Evolutionary conservation across 1,140 invertebrate genomes (phyloP).

Genomic region (silkworm (Bombyx mori)): ASM3026992v2 NC_085110.1:10525001-10525500

Average conservation of each 20-base stretch:
- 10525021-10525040: constrained; percentile 23
- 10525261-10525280: constrained; percentile 5
- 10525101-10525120: constrained; percentile 95
- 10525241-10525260: constrained; percentile 77
- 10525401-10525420: constrained; percentile 68
- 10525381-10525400: constrained; percentile 67
- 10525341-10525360: constrained; percentile 72
- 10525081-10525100: constrained; percentile 94
- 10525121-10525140: constrained; percentile 96
- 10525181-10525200: constrained; percentile 96
- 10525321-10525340: constrained; percentile 61
- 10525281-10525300: constrained; percentile 30
- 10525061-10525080: constrained; percentile 96
- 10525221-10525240: constrained; percentile 92
- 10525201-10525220: constrained; percentile 97
- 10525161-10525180: constrained; percentile 85
- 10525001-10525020: constrained; percentile 8
- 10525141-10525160: constrained; percentile 92
- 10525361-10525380: constrained; percentile 69
- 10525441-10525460: constrained; percentile 65
- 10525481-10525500: constrained; percentile 59
- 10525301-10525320: constrained; percentile 60
- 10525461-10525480: constrained; percentile 70
- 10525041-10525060: constrained; percentile 94
- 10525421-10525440: constrained; percentile 67